Conservation (phyloP, 92 coral and sea anemone species). For the Parazoanthus darwini region DNA sequence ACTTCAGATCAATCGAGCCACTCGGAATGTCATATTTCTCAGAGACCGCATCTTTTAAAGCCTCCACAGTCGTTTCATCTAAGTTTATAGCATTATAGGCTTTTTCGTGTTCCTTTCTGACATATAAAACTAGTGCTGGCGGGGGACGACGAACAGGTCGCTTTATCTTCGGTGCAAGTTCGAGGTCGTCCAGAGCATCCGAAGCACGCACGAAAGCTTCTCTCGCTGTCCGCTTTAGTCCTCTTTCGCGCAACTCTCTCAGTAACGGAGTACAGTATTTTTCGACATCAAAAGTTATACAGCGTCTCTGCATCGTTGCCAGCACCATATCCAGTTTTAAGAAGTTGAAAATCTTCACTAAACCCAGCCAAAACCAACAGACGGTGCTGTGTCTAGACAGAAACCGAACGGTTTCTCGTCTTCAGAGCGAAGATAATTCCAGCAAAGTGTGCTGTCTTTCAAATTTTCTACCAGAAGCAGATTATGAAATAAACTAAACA, state of each 20-base stretch:
- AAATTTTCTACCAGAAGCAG: not conserved
- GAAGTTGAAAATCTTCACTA: conserved; percentile 7
- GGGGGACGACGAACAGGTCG: conserved; percentile 87
- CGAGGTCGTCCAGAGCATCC: conserved; percentile 81
- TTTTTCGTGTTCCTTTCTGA: conserved; percentile 83
- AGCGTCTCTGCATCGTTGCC: conserved; percentile 65
- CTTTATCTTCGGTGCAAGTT: conserved; percentile 73
- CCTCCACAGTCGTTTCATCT: conserved; percentile 76
- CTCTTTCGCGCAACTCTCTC: conserved; percentile 71
- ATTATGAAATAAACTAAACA: not conserved
- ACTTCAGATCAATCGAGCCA: conserved; percentile 52
- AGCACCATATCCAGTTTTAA: conserved; percentile 71
- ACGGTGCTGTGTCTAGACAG: not conserved
- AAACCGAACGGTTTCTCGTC: not conserved
- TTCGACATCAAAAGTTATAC: conserved; percentile 71
- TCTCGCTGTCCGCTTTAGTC: conserved; percentile 69
- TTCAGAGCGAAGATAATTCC: not conserved
- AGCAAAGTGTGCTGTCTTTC: not conserved
- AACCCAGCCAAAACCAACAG: not conserved
- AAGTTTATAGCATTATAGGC: conserved; percentile 86
- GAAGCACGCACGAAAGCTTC: conserved; percentile 77
- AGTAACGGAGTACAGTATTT: conserved; percentile 83
- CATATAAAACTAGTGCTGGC: conserved; percentile 78
- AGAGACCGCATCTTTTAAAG: conserved; percentile 78
- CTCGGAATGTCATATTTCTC: conserved; percentile 71